phyloP scores from a whole-genome alignment of 2,113 vertebrate genomes.

The Telmatochromis sp. region DNA sequence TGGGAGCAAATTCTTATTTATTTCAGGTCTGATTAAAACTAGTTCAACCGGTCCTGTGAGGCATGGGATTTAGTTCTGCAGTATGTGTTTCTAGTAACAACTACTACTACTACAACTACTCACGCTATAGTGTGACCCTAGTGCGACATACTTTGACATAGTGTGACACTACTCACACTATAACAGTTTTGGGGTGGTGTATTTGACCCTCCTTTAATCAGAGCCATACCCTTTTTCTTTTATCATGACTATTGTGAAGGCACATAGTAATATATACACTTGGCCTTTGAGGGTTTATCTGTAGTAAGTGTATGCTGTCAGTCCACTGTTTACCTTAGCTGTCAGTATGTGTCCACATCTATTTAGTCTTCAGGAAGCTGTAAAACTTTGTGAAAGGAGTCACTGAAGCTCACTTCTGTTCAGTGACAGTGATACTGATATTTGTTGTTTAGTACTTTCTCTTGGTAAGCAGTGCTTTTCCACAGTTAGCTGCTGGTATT shows the following conservation, averaged over 20 bases:
- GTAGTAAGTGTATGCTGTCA: background rate
- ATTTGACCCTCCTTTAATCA: background rate
- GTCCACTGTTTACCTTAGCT: background rate
- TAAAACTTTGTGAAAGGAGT: background rate
- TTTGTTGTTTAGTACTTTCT: background rate
- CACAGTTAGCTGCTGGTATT: background rate
- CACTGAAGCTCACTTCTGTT: background rate
- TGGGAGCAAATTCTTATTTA: conserved; percentile 24
- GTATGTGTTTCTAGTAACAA: background rate
- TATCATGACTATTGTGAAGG: background rate
- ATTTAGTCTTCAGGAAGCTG: background rate
- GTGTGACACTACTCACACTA: background rate
- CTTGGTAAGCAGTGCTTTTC: background rate
- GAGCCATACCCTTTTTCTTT: background rate
- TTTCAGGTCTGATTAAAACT: conserved; percentile 43
- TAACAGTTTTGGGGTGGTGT: background rate
- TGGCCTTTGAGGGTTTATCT: background rate
- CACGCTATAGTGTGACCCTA: background rate
- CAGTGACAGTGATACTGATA: background rate
- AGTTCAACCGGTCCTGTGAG: conserved; percentile 45
- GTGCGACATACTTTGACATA: background rate
- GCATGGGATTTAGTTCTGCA: background rate
- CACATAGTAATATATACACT: background rate
- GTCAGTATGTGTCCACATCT: background rate
- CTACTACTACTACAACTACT: too few relatives aligned